Evolutionary conservation across 1,140 invertebrate genomes (phyloP).

Genomic region (Bombus haemorrhoidalis): DNA sequence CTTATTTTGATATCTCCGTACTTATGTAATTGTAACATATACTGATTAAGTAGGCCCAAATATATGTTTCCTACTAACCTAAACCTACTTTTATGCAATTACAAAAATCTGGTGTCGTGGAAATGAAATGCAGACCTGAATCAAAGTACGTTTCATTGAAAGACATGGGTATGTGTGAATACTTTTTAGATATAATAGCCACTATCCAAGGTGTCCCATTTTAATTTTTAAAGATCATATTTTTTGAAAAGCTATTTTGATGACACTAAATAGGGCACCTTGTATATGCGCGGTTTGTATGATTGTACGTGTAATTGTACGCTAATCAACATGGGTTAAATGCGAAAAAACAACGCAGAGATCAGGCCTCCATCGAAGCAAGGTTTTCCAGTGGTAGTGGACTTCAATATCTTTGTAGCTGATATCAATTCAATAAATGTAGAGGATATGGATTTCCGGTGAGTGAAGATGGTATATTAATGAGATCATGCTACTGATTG

Average conservation of each 20-base stretch:
- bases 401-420: conserved; percentile 91
- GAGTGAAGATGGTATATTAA: conserved; percentile 60
- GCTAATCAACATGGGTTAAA: conserved; percentile 3
- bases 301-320: not conserved
- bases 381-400: conserved; percentile 87
- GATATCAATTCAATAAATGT: conserved; percentile 94
- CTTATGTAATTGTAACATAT: no score
- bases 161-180: not conserved
- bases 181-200: not conserved
- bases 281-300: not conserved
- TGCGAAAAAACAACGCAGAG: conserved; percentile 80
- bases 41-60: not conserved
- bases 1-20: no score
- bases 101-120: not conserved
- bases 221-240: not conserved
- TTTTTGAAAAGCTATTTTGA: not conserved
- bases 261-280: not conserved
- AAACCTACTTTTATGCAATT: not conserved
- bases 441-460: conserved; percentile 94
- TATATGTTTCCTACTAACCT: not conserved
- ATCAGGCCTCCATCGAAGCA: conserved; percentile 88
- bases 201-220: not conserved
- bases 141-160: not conserved
- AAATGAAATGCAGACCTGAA: not conserved
- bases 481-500: no score